Evolutionary conservation across 2,113 vertebrate species (phyloP).

Genomic region (Larimichthys crocea): DNA sequence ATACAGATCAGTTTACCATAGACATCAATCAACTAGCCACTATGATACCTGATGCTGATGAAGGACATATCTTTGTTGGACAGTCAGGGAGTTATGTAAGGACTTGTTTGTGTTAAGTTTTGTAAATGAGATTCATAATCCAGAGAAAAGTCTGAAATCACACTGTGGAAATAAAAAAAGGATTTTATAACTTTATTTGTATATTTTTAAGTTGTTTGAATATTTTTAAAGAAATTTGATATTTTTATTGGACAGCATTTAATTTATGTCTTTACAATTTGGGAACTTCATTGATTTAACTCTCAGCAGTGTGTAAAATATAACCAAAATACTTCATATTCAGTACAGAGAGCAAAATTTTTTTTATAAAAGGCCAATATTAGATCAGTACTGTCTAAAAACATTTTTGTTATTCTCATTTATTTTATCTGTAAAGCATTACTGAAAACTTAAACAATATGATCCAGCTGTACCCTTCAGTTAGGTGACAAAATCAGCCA

Average conservation of each 20-base stretch:
- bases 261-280: neutral
- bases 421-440: neutral
- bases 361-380: neutral
- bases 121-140: conserved; percentile 36
- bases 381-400: neutral
- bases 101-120: neutral
- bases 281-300: neutral
- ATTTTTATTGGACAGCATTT: neutral
- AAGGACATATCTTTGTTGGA: neutral
- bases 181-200: too few species aligned
- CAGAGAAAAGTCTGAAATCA: conserved; percentile 13
- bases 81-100: neutral
- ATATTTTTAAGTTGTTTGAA: neutral
- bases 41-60: neutral
- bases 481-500: neutral
- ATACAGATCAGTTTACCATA: neutral
- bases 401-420: too few species aligned
- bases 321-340: neutral
- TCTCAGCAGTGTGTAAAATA: too few species aligned
- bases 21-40: neutral
- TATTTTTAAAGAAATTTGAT: neutral
- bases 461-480: neutral
- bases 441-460: neutral
- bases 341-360: neutral
- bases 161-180: neutral